These are phyloP conservation scores for Blastomussa wellsi DNA, from an alignment of 92 coral and sea anemone species.

Conservation along the genomic window DNA sequence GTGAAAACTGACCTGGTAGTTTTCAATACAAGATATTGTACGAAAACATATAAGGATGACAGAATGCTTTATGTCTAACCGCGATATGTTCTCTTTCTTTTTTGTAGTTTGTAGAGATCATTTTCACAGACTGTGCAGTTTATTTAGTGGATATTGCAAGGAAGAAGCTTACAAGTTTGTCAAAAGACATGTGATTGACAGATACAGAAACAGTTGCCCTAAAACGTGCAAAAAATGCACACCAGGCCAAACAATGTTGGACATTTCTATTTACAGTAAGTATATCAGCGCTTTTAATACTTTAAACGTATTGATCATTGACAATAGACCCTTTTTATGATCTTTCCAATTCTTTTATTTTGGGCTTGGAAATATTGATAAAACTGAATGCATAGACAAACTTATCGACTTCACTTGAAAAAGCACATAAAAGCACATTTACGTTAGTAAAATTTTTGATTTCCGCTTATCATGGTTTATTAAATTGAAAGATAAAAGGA, in stretches of 20 bases:
- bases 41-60: no score
- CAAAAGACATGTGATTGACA: constrained; percentile 11
- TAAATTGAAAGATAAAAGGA: no score
- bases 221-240: constrained; percentile 14
- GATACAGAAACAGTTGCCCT: constrained; percentile 22
- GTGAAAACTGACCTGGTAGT: no score
- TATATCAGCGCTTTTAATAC: not conserved
- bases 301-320: no score
- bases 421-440: not conserved
- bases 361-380: no score
- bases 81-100: not conserved
- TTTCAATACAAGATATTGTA: no score
- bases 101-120: constrained; percentile 27
- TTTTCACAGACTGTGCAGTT: constrained; percentile 18
- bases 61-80: not conserved
- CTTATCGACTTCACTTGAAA: no score
- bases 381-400: no score
- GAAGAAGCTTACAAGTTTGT: constrained; percentile 19
- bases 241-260: constrained; percentile 17
- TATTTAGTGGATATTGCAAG: constrained; percentile 23
- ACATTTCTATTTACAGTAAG: constrained; percentile 7
- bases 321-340: no score
- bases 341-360: no score
- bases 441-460: no score
- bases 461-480: no score